Conservation (phyloP, 2,888 invertebrate species). For the Podotricha telesiphe region DNA sequence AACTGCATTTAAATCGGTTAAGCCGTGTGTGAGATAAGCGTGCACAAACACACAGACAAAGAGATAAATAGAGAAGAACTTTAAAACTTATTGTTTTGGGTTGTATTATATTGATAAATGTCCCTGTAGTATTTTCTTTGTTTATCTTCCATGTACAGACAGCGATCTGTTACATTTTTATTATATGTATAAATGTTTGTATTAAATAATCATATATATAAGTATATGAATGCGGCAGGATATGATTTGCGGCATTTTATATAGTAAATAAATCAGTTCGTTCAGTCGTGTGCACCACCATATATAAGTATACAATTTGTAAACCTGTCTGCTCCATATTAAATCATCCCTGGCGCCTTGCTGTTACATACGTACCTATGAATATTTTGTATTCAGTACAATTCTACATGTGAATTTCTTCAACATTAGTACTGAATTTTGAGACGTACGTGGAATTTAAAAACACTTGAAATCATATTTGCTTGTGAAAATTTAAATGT, state of each 20-base stretch:
- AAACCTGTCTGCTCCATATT: slow-evolving; percentile 33
- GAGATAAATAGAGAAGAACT: too few relatives aligned
- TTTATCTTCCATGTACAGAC: too few relatives aligned
- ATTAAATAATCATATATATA: not conserved
- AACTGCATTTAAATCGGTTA: too few relatives aligned
- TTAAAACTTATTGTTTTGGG: too few relatives aligned
- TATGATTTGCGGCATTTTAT: slow-evolving; percentile 4
- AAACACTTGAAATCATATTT: not conserved
- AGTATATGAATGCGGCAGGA: too few relatives aligned
- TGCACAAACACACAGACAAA: too few relatives aligned
- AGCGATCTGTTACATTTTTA: too few relatives aligned
- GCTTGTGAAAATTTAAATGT: not conserved
- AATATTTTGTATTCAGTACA: slow-evolving; percentile 41
- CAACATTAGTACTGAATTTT: slow-evolving; percentile 39
- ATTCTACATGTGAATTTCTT: slow-evolving; percentile 39
- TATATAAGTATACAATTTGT: slow-evolving; percentile 23
- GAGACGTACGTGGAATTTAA: slow-evolving; percentile 37
- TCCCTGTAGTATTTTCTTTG: too few relatives aligned
- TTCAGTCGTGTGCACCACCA: slow-evolving; percentile 21
- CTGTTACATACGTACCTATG: slow-evolving; percentile 34
- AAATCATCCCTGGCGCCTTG: slow-evolving; percentile 37
- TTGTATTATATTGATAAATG: too few relatives aligned
- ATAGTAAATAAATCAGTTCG: slow-evolving; percentile 15
- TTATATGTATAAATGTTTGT: not conserved
- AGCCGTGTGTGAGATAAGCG: too few relatives aligned